Conservation (phyloP, 2,113 vertebrate species). For the Thymallus thymallus region DNA sequence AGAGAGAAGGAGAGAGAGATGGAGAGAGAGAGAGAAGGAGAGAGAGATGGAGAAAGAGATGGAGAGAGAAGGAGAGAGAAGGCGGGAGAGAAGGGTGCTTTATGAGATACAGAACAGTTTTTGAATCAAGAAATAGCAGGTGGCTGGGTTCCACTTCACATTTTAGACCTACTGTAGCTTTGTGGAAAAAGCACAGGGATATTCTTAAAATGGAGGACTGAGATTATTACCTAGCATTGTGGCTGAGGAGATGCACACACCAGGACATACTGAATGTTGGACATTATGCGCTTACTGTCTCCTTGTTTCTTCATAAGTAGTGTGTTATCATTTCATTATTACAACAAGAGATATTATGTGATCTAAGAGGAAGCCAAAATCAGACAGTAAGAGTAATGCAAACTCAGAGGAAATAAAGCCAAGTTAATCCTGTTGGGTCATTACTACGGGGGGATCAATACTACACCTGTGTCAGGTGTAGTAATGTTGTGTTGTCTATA, state of each 20-base stretch:
- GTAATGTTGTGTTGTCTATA: no score
- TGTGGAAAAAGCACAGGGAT: conserved; percentile 15
- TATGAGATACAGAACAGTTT: conserved; percentile 57
- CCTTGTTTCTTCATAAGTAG: no score
- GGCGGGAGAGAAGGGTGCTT: conserved; percentile 29
- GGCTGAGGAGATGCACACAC: not conserved
- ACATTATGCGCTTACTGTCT: no score
- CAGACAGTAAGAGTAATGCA: conserved; percentile 23
- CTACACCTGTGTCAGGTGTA: no score
- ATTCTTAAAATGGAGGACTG: conserved; percentile 56
- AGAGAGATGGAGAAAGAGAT: conserved; percentile 17
- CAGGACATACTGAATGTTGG: not conserved
- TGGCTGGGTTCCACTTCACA: conserved; percentile 59
- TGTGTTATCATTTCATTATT: no score
- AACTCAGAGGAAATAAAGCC: conserved; percentile 74
- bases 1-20: no score
- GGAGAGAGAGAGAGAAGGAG: conserved; percentile 8
- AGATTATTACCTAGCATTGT: not conserved
- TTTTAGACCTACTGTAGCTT: conserved; percentile 25
- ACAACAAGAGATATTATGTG: no score
- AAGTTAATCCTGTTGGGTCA: conserved; percentile 80
- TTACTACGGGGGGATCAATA: no score
- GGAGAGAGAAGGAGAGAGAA: conserved; percentile 17
- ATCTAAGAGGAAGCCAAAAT: not conserved
- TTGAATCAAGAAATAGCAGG: conserved; percentile 69